Percentiles rank a stretch among this genome's conserved stretches.
These are phyloP conservation scores for Dendrolimus houi DNA, from an alignment of 2,888 invertebrate genomes.

Conservation along the genomic window DNA sequence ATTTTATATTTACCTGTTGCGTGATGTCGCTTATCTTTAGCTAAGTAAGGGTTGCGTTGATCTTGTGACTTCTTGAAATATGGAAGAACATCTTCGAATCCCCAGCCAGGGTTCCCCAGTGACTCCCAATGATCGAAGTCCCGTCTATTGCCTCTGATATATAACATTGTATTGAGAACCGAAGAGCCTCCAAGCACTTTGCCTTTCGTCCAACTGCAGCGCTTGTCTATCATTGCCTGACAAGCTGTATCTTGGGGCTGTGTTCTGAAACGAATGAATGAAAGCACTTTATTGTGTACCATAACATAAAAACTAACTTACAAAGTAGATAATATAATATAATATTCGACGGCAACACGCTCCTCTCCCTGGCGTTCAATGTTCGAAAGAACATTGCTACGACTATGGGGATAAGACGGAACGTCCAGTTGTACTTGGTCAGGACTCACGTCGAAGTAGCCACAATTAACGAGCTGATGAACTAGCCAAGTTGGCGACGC, in stretches of 20 bases:
- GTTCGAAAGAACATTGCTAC: too few relatives aligned
- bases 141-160: constrained; percentile 89
- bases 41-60: constrained; percentile 91
- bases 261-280: constrained; percentile 73
- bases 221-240: constrained; percentile 89
- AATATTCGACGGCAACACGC: too few relatives aligned
- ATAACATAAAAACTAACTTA: too few relatives aligned
- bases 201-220: constrained; percentile 93
- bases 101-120: constrained; percentile 92
- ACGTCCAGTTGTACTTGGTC: too few relatives aligned
- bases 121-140: constrained; percentile 93
- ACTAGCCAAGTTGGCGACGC: too few relatives aligned
- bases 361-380: too few relatives aligned
- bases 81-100: constrained; percentile 85
- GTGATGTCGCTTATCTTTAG: constrained; percentile 83
- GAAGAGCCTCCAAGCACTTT: constrained; percentile 92
- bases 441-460: too few relatives aligned
- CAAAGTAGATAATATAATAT: too few relatives aligned
- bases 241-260: constrained; percentile 90
- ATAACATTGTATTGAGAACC: constrained; percentile 93
- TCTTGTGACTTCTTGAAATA: constrained; percentile 93
- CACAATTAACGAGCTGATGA: too few relatives aligned
- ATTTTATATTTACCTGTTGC: constrained; percentile 72
- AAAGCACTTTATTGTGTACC: too few relatives aligned
- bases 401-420: too few relatives aligned